A percentile compares a stretch with the other conserved stretches of the same genome.
Evolutionary conservation across 1,140 invertebrate species (phyloP).

Genomic region (Scaptomyza hsui): DNA sequence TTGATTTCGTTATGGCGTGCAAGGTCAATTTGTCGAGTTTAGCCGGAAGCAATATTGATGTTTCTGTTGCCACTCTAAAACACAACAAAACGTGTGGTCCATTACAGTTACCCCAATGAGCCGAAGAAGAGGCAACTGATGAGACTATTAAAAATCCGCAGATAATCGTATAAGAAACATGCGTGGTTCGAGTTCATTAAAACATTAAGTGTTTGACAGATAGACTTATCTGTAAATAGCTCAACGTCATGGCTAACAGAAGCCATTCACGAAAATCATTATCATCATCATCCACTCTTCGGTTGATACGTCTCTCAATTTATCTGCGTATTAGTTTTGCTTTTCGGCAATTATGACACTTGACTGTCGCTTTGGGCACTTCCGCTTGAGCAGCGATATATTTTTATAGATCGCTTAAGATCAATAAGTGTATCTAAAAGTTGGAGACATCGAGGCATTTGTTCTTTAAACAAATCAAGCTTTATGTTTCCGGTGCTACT

Average conservation of each 20-base stretch:
- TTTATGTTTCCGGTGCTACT: constrained; percentile 62
- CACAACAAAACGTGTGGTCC: constrained; percentile 33
- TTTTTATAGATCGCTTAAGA: constrained; percentile 26
- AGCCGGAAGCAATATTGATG: constrained; percentile 51
- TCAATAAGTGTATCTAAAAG: constrained; percentile 32
- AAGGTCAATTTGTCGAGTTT: constrained; percentile 33
- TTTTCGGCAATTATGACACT: constrained; percentile 72
- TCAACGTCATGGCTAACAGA: constrained; percentile 61
- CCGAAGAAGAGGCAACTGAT: constrained; percentile 13
- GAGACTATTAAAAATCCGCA: constrained; percentile 20
- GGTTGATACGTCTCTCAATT: constrained; percentile 11
- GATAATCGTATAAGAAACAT: constrained; percentile 15
- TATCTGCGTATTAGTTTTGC: constrained; percentile 38
- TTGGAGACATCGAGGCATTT: constrained; percentile 37
- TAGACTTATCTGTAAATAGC: constrained; percentile 17
- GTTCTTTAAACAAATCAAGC: constrained; percentile 6
- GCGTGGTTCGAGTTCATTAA: constrained; percentile 66
- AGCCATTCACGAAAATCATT: constrained; percentile 46
- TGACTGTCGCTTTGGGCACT: constrained; percentile 63
- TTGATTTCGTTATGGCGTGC: constrained; percentile 43
- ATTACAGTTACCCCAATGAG: constrained; percentile 62
- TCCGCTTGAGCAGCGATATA: constrained; percentile 48
- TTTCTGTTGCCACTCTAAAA: constrained; percentile 1
- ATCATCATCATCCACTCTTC: constrained; percentile 16
- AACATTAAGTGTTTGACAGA: constrained; percentile 45